Percentiles rank a stretch among this genome's conserved stretches.
Evolutionary conservation across 2,888 invertebrate genomes (phyloP).

Genomic region (Amphipyra tragopoginis): DNA sequence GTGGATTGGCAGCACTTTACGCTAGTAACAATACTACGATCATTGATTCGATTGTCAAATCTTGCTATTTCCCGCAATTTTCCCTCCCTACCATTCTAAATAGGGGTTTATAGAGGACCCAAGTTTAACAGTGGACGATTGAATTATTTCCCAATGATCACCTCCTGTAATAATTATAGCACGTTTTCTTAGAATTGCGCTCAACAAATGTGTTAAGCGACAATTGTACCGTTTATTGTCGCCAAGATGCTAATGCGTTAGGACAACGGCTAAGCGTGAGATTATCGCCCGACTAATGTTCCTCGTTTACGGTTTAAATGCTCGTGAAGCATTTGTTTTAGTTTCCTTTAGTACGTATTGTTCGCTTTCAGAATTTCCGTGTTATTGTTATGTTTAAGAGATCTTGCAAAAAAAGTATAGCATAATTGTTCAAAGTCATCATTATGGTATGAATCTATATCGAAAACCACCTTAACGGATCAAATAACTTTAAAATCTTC

Average conservation of each 20-base stretch:
- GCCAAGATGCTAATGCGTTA: slow-evolving; percentile 49
- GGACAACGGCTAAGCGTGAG: slow-evolving; percentile 54
- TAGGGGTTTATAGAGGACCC: too few species aligned
- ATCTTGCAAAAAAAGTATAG: not conserved
- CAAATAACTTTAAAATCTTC: too few species aligned
- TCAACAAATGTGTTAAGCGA: slow-evolving; percentile 38
- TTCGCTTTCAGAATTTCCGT: slow-evolving; percentile 19
- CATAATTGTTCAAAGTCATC: too few species aligned
- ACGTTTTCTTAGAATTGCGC: slow-evolving; percentile 42
- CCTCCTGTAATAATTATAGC: not conserved
- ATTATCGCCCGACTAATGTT: slow-evolving; percentile 61
- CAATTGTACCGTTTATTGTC: slow-evolving; percentile 55
- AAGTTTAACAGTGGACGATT: too few species aligned
- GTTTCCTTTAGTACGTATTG: slow-evolving; percentile 41
- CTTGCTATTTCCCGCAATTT: too few species aligned
- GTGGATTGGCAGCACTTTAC: too few species aligned
- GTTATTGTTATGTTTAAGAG: slow-evolving; percentile 1
- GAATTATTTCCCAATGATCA: not conserved
- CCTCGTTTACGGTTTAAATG: slow-evolving; percentile 60
- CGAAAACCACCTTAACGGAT: too few species aligned
- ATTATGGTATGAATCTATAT: too few species aligned
- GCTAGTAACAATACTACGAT: too few species aligned
- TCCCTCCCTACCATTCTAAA: too few species aligned
- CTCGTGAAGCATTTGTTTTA: slow-evolving; percentile 38
- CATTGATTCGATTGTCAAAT: too few species aligned